Evolutionary conservation across 2,888 invertebrate genomes (phyloP), one percentile per base, ranked within the genome.

Genomic region (Frankliniella intonsa): DNA sequence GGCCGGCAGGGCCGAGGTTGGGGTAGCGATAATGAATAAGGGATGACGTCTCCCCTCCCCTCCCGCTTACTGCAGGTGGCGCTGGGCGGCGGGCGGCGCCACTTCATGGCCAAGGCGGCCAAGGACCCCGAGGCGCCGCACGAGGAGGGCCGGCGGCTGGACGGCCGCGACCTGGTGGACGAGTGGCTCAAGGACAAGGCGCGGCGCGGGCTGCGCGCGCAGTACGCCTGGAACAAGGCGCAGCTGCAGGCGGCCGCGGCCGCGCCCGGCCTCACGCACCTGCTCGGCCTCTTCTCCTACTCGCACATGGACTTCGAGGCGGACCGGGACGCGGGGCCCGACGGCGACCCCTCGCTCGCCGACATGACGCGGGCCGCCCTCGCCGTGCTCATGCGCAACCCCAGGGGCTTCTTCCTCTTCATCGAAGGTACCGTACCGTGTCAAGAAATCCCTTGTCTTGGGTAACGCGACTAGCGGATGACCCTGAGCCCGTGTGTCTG

Each of bases 231-330:
- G 89, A 92, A 92, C 84, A 92, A 91, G 86, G 92, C 92, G 85
- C 93, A 94, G 85, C 90, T 95, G 81, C 69, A 76, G 69, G 92
- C 93, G 22, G 69, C 69, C 11, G 69, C 69, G 22, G 25, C 22
- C 69, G 69, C 69, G 22, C 69, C 69, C 8, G 69, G 69, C 69
- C 22, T 76, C 69, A 76, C 69, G 25, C 69, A 76, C 25, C 69
- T 76, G 69, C 69, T 76, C 22, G 69, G 94, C 85, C 88, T 94
- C 84, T 94, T 94, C 87, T 91, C 93, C 84, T 93, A 94, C 86
- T 94, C 94, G 27, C 94, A 94, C 87, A 92, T 94, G 93, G 93
- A 93, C 86, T 94, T 94, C 86, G 93, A 94, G 85, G 93, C 92
- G 50, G 94, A 94, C 86, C 89, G 94, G 50, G 92, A 93, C 85